Conservation (phyloP, 2,113 vertebrate species). For the Mustela lutreola region DNA sequence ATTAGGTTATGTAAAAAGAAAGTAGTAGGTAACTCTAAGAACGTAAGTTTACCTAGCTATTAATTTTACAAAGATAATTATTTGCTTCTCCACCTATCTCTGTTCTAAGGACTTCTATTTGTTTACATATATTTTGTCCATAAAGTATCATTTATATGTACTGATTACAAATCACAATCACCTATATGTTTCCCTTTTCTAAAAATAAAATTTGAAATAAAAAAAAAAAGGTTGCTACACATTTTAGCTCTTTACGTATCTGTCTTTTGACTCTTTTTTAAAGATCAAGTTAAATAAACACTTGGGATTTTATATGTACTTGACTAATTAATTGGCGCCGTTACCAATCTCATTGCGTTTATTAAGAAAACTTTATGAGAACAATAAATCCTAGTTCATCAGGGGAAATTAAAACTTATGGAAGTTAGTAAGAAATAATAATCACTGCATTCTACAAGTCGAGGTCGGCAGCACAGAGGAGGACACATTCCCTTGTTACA, state of each 20-base stretch:
- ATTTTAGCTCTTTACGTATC: neutral
- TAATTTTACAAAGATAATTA: conserved; percentile 25
- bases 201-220: conserved; percentile 20
- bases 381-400: conserved; percentile 78
- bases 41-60: neutral
- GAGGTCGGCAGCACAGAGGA: neutral
- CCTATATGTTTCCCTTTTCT: neutral
- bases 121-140: neutral
- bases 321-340: conserved; percentile 80
- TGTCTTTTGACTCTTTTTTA: conserved; percentile 49
- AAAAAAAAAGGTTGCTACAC: neutral
- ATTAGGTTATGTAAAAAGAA: neutral
- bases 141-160: neutral
- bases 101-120: neutral
- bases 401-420: conserved; percentile 80
- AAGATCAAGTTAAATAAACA: conserved; percentile 67
- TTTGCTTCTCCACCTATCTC: neutral
- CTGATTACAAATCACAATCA: neutral
- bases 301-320: conserved; percentile 65
- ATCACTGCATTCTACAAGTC: conserved; percentile 8
- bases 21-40: neutral
- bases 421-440: conserved; percentile 65
- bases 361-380: conserved; percentile 80
- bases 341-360: conserved; percentile 70
- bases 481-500: neutral